Conservation (phyloP, 2,888 invertebrate genomes). For the Hoplodrina ambigua region DNA sequence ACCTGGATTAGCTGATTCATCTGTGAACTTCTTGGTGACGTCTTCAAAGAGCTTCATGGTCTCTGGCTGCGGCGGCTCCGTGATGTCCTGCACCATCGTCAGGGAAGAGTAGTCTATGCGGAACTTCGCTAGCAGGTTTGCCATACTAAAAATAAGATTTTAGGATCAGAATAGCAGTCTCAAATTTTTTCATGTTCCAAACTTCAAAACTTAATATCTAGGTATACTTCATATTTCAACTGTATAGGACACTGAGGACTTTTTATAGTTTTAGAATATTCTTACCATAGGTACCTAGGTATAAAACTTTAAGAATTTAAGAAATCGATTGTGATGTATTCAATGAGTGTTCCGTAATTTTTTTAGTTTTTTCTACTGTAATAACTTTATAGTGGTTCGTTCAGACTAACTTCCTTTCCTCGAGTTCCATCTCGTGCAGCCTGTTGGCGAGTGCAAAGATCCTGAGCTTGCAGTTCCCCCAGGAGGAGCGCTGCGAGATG, state of each 20-base stretch:
- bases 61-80: conserved; percentile 94
- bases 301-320: not conserved
- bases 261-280: too few relatives aligned
- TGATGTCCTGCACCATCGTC: conserved; percentile 97
- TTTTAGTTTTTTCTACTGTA: not conserved
- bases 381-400: too few relatives aligned
- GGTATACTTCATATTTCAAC: too few relatives aligned
- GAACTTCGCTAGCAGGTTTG: conserved; percentile 97
- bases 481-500: conserved; percentile 94
- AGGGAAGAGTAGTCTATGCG: conserved; percentile 98
- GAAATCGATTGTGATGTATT: not conserved
- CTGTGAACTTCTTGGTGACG: conserved; percentile 92
- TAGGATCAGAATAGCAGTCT: conserved; percentile 48
- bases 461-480: conserved; percentile 94
- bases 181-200: too few relatives aligned
- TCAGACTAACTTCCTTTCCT: conserved; percentile 95
- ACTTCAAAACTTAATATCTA: too few relatives aligned
- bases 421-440: conserved; percentile 93
- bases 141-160: conserved; percentile 93
- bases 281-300: too few relatives aligned
- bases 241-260: too few relatives aligned
- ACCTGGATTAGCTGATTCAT: conserved; percentile 77
- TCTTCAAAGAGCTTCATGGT: conserved; percentile 94
- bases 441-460: conserved; percentile 96
- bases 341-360: too few relatives aligned